Evolutionary conservation across 2,797 vertebrate species (phyloP).

Genomic region (Mus caroli): DNA sequence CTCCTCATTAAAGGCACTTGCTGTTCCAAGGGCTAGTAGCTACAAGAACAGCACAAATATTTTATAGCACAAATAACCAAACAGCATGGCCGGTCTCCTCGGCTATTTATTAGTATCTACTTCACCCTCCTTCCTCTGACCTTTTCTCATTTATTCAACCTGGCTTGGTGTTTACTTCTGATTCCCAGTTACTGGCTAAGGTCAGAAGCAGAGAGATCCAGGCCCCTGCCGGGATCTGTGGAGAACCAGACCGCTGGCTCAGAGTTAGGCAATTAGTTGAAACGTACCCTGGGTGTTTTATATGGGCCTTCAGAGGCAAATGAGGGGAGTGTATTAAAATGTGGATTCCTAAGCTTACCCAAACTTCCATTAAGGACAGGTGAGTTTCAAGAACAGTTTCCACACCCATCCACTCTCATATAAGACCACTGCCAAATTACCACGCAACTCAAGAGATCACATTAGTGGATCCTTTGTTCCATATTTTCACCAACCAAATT

Average conservation of each 20-base stretch:
- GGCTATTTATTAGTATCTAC: background rate
- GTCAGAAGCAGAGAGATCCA: background rate
- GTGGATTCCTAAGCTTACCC: background rate
- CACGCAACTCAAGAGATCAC: conserved; percentile 77
- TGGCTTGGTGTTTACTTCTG: background rate
- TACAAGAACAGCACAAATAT: background rate
- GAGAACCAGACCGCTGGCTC: background rate
- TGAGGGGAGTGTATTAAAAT: conserved; percentile 6
- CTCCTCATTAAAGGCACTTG: background rate
- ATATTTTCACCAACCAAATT: conserved; percentile 77
- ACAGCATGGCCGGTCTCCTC: background rate
- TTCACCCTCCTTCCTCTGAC: background rate
- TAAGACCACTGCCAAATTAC: conserved; percentile 57
- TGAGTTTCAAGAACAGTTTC: conserved; percentile 32
- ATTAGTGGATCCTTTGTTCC: conserved; percentile 85
- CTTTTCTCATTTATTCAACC: background rate
- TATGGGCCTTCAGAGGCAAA: background rate
- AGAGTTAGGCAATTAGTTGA: background rate
- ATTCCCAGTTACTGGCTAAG: conserved; percentile 23
- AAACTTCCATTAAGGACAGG: background rate
- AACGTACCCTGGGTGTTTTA: background rate
- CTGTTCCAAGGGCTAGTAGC: background rate
- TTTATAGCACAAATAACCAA: background rate
- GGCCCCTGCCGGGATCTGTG: background rate
- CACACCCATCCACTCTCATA: conserved; percentile 41